Evolutionary conservation across 2,113 vertebrate genomes (phyloP).

Genomic region (Austrofundulus limnaeus): DNA sequence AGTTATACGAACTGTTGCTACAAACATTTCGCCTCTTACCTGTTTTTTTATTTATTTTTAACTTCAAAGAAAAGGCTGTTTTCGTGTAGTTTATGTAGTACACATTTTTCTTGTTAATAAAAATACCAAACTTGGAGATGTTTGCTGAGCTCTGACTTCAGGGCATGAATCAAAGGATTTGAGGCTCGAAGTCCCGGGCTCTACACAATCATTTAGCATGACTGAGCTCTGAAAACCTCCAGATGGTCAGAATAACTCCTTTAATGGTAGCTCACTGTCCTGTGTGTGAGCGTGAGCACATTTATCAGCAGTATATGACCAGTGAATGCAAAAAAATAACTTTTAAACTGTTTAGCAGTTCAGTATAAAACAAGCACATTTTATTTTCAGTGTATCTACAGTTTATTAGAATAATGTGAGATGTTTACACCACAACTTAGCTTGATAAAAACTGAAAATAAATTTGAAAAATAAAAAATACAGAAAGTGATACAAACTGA

Average conservation of each 20-base stretch:
- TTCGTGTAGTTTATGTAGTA: too few relatives aligned
- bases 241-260: background rate
- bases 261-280: background rate
- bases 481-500: background rate
- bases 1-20: background rate
- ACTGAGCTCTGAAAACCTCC: background rate
- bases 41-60: background rate
- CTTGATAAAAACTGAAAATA: background rate
- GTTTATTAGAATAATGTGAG: background rate
- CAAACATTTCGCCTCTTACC: too few relatives aligned
- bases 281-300: background rate
- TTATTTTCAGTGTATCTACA: background rate
- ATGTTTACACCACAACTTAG: background rate
- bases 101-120: too few relatives aligned
- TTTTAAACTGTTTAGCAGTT: too few relatives aligned
- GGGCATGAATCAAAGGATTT: constrained; percentile 2
- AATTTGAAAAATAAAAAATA: background rate
- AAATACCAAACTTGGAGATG: background rate
- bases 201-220: constrained; percentile 1
- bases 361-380: too few relatives aligned
- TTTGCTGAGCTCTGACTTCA: background rate
- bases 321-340: background rate
- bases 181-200: background rate
- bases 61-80: background rate
- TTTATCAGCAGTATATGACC: too few relatives aligned